These are phyloP conservation scores for Ornithoptera alexandrae DNA, from an alignment of 2,888 invertebrate genomes.

Conservation along the genomic window DNA sequence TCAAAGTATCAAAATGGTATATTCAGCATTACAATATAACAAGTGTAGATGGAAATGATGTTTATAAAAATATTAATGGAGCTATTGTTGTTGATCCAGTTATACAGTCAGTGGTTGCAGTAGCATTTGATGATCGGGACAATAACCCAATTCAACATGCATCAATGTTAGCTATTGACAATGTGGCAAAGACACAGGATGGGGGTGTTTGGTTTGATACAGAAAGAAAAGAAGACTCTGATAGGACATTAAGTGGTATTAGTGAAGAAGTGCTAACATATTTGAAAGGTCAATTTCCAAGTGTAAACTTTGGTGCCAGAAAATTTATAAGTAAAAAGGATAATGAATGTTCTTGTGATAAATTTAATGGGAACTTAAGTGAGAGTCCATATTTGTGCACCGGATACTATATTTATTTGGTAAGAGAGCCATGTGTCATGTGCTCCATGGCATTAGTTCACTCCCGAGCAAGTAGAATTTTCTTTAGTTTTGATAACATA, in stretches of 20 bases:
- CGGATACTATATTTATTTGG: slow-evolving; percentile 90
- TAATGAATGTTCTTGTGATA: slow-evolving; percentile 41
- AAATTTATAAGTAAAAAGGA: slow-evolving; percentile 54
- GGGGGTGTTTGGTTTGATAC: slow-evolving; percentile 84
- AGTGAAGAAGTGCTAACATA: slow-evolving; percentile 55
- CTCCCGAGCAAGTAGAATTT: slow-evolving; percentile 90
- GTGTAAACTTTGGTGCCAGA: slow-evolving; percentile 72
- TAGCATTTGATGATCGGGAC: slow-evolving; percentile 79
- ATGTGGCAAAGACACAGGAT: slow-evolving; percentile 90
- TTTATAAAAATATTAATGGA: slow-evolving; percentile 46
- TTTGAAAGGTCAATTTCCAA: slow-evolving; percentile 54
- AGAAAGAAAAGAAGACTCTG: slow-evolving; percentile 26
- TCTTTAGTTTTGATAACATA: slow-evolving; percentile 82
- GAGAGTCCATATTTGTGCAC: slow-evolving; percentile 90
- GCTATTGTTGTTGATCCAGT: slow-evolving; percentile 87
- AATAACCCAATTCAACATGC: slow-evolving; percentile 90
- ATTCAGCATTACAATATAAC: slow-evolving; percentile 30
- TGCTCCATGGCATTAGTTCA: slow-evolving; percentile 97
- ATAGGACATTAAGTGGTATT: slow-evolving; percentile 53
- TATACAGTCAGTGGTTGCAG: slow-evolving; percentile 82
- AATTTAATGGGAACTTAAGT: slow-evolving; percentile 27
- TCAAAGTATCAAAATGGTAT: slow-evolving; percentile 73
- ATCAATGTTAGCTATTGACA: slow-evolving; percentile 90
- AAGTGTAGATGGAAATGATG: slow-evolving; percentile 32
- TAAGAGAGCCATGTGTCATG: slow-evolving; percentile 95